A percentile compares a stretch with the other conserved stretches of the same genome.
These are phyloP conservation scores for Lagocephalus sceleratus DNA, from an alignment of 2,797 vertebrate species.

Conservation along the genomic window DNA sequence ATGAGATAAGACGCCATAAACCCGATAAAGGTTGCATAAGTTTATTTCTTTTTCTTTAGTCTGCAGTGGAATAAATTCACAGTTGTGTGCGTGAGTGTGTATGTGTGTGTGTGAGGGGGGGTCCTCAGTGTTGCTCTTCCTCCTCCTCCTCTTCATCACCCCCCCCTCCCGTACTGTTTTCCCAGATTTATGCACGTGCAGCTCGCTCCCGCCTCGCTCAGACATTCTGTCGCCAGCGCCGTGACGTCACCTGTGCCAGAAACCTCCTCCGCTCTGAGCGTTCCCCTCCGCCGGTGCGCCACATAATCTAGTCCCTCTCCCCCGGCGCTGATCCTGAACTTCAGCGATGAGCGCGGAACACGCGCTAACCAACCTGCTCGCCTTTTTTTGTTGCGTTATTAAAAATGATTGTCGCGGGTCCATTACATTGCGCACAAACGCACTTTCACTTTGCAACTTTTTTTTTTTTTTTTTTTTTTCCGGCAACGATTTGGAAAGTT, in stretches of 20 bases:
- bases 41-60: too few species aligned
- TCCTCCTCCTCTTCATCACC: slow-evolving; percentile 23
- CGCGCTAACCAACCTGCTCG: too few species aligned
- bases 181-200: slow-evolving; percentile 82
- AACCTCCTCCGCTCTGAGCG: slow-evolving; percentile 58
- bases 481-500: too few species aligned
- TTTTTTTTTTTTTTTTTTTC: too few species aligned
- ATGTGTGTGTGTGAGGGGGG: not conserved
- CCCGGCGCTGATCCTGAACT: slow-evolving; percentile 26
- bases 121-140: slow-evolving; percentile 28
- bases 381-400: too few species aligned
- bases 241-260: slow-evolving; percentile 77
- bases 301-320: slow-evolving; percentile 74
- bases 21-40: slow-evolving; percentile 22
- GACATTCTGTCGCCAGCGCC: slow-evolving; percentile 84
- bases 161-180: slow-evolving; percentile 68
- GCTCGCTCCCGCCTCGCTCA: slow-evolving; percentile 80
- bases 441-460: too few species aligned
- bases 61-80: too few species aligned
- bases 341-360: not conserved
- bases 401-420: too few species aligned
- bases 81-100: too few species aligned
- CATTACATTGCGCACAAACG: too few species aligned
- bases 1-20: slow-evolving; percentile 21
- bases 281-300: slow-evolving; percentile 71